Percentiles rank a stretch among this genome's conserved stretches.
These are phyloP conservation scores for Heliocidaris erythrogramma DNA, from an alignment of 35 echinoderm and acorn worm genomes.

Conservation along the genomic window DNA sequence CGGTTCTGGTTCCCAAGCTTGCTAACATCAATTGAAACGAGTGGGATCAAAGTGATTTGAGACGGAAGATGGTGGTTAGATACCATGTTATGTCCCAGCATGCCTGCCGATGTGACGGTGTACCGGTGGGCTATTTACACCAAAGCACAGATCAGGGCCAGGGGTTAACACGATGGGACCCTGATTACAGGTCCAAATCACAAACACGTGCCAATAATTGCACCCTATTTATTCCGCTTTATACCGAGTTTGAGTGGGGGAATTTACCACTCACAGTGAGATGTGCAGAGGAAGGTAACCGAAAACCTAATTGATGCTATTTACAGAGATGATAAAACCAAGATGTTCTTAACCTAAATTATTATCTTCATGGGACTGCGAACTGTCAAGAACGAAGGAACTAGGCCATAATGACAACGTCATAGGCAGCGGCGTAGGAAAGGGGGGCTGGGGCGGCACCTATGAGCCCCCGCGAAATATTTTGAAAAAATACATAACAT, in stretches of 20 bases:
- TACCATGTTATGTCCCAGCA: background rate
- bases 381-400: background rate
- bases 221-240: conserved; percentile 22
- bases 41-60: conserved; percentile 34
- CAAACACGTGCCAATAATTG: conserved; percentile 1
- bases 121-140: conserved; percentile 20
- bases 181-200: conserved; percentile 11
- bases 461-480: too few species aligned
- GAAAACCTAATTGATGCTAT: background rate
- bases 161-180: conserved; percentile 37
- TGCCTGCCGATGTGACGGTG: background rate
- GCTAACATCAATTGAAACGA: conserved; percentile 33
- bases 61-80: background rate
- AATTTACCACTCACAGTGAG: background rate
- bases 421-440: background rate
- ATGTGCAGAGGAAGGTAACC: background rate
- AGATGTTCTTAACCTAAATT: background rate
- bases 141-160: background rate
- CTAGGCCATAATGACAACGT: background rate
- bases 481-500: too few species aligned
- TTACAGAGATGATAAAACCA: background rate
- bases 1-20: conserved; percentile 23
- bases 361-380: background rate
- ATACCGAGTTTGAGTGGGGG: background rate
- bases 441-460: too few species aligned